Percentiles rank a stretch among this genome's conserved stretches.
These are phyloP conservation scores for Cosmia trapezina DNA, from an alignment of 2,888 invertebrate species.

Conservation along the genomic window DNA sequence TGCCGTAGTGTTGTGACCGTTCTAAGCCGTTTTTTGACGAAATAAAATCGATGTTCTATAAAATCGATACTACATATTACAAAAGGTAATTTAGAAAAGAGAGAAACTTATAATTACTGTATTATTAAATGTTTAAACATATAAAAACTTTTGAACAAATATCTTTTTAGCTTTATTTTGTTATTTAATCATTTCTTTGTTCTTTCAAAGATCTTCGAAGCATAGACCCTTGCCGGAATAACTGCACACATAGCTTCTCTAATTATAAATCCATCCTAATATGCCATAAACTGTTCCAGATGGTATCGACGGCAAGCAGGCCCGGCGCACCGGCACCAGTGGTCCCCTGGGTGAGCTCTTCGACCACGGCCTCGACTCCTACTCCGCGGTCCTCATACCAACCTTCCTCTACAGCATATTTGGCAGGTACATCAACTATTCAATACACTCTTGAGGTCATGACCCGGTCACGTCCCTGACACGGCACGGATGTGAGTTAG, in stretches of 20 bases:
- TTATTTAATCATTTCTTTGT: too few relatives aligned
- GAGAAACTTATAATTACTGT: too few relatives aligned
- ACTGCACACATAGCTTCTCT: not conserved
- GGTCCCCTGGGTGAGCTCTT: conserved; percentile 99
- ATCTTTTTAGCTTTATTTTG: too few relatives aligned
- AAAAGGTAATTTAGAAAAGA: too few relatives aligned
- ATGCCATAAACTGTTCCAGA: conserved; percentile 89
- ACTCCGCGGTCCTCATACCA: conserved; percentile 98
- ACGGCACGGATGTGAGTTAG: conserved; percentile 1
- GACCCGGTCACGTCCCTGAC: conserved; percentile 12
- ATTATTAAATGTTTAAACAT: too few relatives aligned
- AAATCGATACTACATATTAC: too few relatives aligned
- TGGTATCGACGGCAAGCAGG: conserved; percentile 99
- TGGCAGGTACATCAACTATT: conserved; percentile 88
- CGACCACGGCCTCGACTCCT: conserved; percentile 99
- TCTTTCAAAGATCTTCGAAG: too few relatives aligned
- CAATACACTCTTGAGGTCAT: conserved; percentile 4
- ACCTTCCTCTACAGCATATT: conserved; percentile 98
- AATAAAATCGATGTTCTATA: too few relatives aligned
- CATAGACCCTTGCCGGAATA: not conserved
- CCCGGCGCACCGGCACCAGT: conserved; percentile 97
- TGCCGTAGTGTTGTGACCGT: too few relatives aligned
- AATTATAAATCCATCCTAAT: not conserved
- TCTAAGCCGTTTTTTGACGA: too few relatives aligned
- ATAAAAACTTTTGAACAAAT: too few relatives aligned